Evolutionary conservation across 2,888 invertebrate genomes (phyloP), one percentile per base, ranked within the genome.

Genomic region (Sussaba pulchella): DNA sequence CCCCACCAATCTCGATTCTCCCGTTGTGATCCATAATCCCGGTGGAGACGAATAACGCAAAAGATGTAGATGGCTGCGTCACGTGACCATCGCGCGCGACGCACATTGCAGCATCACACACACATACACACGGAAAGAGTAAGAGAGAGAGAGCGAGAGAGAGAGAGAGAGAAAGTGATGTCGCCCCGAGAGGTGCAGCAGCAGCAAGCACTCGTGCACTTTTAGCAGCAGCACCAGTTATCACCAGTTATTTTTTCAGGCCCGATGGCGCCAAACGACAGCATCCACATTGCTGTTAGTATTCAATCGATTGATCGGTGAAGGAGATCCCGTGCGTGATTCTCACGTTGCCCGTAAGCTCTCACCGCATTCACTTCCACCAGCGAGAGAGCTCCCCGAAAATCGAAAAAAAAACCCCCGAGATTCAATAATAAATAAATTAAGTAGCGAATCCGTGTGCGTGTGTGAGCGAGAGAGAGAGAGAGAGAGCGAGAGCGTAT

Each of bases 191-290:
- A 24, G 24, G 21, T 26, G 17, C n/a, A 45, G 17, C 43, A 43
- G 1, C 43, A 43, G 31, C 57, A 17, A 10, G 31, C 39, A 72
- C 14, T 19, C 77, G 82, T 85, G 86, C 84, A 88, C 87, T 63
- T 61, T 24, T 36, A 31, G 73, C 41, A n/a, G 17, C 47, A 43
- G 17, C 54, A 52, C 14, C 45, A 12, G 43, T 45, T 31, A 61
- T 12, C 52, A 43, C 61, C 90, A 93, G 93, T 93, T 92, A 92
- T 93, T 93, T 77, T 93, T 93, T 92, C 91, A 92, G 92, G 92
- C 92, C 93, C 93, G 93, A 93, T 94, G 94, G 94, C 94, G 94
- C 94, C 93, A 94, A 93, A 93, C 91, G 91, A 91, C 91, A 91
- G 90, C 90, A 91, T 91, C 88, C 88, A 91, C 91, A 91, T 92